A percentile compares a stretch with the other conserved stretches of the same genome.
These are phyloP conservation scores for Platysternon megacephalum DNA, from an alignment of 2,113 vertebrate genomes.

Conservation along the genomic window DNA sequence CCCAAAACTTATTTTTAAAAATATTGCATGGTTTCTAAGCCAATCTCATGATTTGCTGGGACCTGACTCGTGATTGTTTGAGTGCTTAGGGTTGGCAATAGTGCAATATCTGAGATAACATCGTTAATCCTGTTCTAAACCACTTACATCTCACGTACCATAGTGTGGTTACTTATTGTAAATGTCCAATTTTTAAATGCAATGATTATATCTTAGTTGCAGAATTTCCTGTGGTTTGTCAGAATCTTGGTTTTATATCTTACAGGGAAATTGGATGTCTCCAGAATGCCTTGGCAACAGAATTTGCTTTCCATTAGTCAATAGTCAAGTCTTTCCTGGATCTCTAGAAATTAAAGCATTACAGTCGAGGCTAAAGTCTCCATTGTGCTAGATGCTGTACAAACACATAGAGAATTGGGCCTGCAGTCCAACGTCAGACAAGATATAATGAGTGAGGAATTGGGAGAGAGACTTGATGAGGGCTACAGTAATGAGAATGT, in stretches of 20 bases:
- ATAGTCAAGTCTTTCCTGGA: neutral
- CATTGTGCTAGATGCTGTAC: neutral
- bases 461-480: neutral
- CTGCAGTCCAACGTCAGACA: neutral
- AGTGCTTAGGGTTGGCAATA: neutral
- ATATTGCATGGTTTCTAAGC: neutral
- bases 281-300: neutral
- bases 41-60: accelerated
- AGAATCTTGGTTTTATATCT: neutral
- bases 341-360: neutral
- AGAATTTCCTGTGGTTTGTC: neutral
- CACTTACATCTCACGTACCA: neutral
- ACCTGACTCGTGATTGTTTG: neutral
- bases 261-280: neutral
- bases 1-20: neutral
- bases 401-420: neutral
- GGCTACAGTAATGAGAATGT: neutral
- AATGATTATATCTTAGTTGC: neutral
- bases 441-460: neutral
- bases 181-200: neutral
- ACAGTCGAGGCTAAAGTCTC: neutral
- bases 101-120: neutral
- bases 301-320: neutral
- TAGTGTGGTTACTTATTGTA: neutral
- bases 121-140: neutral